phyloP scores from a whole-genome alignment of 1,140 invertebrate species.

The Araneus ventricosus region DNA sequence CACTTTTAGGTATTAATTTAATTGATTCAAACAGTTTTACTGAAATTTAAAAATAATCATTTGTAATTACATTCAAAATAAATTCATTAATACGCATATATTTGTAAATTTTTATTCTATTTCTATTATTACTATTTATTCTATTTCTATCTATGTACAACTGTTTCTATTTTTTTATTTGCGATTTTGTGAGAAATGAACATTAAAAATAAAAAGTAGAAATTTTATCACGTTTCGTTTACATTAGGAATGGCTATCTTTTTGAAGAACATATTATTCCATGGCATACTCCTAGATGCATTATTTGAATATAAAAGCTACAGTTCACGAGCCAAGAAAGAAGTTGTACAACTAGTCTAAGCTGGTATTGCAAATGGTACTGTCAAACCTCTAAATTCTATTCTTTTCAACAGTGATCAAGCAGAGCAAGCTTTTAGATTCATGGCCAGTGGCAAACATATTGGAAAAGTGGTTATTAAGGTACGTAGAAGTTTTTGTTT shows the following conservation, averaged over 20 bases:
- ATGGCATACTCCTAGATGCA: constrained; percentile 97
- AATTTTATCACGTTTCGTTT: not conserved
- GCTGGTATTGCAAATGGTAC: constrained; percentile 92
- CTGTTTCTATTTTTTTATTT: not conserved
- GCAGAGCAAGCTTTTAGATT: constrained; percentile 96
- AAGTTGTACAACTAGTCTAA: constrained; percentile 83
- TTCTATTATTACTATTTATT: too few species aligned
- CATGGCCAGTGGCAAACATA: constrained; percentile 98
- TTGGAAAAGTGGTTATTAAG: constrained; percentile 96
- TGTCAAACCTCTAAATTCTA: constrained; percentile 90
- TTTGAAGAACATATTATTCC: constrained; percentile 97
- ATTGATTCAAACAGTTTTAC: not conserved
- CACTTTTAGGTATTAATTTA: too few species aligned
- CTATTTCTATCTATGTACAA: too few species aligned
- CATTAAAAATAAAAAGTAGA: too few species aligned
- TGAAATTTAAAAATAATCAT: too few species aligned
- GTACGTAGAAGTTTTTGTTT: constrained; percentile 82
- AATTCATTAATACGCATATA: not conserved
- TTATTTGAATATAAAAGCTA: constrained; percentile 81
- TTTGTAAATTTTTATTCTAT: not conserved
- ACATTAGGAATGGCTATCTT: constrained; percentile 92
- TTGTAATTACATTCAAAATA: not conserved
- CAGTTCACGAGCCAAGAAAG: constrained; percentile 53
- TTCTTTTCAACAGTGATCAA: constrained; percentile 90
- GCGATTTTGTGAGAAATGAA: not conserved